Base-by-base conservation (phyloP, 2,113 vertebrate genomes). In the Alexandromys fortis region DNA sequence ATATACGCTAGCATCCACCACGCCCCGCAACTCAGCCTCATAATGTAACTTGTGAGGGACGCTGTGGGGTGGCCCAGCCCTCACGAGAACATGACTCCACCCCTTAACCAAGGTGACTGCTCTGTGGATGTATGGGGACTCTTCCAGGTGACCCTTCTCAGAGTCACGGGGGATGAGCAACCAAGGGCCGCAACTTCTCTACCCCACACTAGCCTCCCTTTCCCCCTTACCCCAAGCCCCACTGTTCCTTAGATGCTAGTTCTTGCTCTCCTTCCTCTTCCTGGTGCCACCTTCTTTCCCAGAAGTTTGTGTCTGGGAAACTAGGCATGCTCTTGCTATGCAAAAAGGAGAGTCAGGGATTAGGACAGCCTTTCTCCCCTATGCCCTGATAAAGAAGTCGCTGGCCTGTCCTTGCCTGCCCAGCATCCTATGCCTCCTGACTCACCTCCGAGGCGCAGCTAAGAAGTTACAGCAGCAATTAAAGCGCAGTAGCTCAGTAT, bases 361-460 rank as follows among this genome's bases (percentile, higher is more conserved):
- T 33, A 26, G 82, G 21, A 45, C 28, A 76, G 14, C 14, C 47
- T 82, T 26, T 30, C 33, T 76, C 30, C 65, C 28, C 52, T 7
- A 5, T 12, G 38, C 49, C 77, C 85, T 45, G 55, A n/a, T 89
- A 38, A 52, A 42, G 78, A 76, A 55, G 52, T 61, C 73, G 55
- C 55, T 26, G 77, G 28, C 65, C 92, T 77, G 82, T n/a, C 30
- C 28, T 55, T 24, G 35, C 67, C 82, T 81, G n/a, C 58, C 35
- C 49, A 21, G 58, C 33, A 22, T 73, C 65, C 47, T 65, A 14
- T 16, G 12, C 82, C 55, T 87, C 78, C 94, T 88, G 94, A 92
- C 38, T 94, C 94, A 92, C 61, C 58, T 28, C 52, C 19, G 42
- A 93, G 33, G 47, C 21, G 63, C 63, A 13, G 67, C 77, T 21